Evolutionary conservation across 2,113 vertebrate species (phyloP).

Genomic region (Acrocephalus kingi): DNA sequence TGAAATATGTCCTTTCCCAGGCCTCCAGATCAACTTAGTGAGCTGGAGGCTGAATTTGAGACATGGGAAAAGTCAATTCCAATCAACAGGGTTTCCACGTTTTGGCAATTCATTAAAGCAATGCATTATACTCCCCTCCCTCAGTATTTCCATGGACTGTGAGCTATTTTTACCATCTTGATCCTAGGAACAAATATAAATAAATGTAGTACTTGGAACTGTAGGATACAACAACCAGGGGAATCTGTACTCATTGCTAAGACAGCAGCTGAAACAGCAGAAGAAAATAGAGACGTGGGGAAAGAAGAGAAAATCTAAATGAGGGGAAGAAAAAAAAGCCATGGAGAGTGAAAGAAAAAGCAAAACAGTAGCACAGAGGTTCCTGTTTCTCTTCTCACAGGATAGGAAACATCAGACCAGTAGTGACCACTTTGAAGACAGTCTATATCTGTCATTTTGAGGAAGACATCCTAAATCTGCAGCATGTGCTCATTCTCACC

Average conservation of each 20-base stretch:
- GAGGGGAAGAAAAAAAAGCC: fast-evolving
- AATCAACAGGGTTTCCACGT: slow-evolving; percentile 25
- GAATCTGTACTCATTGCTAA: neutral
- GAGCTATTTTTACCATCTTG: slow-evolving; percentile 25
- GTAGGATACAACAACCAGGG: neutral
- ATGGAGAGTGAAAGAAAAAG: neutral
- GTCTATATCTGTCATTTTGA: neutral
- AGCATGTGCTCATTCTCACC: neutral
- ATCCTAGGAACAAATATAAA: slow-evolving; percentile 44
- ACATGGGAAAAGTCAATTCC: slow-evolving; percentile 51
- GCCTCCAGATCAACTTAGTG: neutral
- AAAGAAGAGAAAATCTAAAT: neutral
- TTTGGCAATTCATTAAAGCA: slow-evolving; percentile 50
- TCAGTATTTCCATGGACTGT: slow-evolving; percentile 21
- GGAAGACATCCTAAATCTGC: neutral
- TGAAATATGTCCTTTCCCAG: slow-evolving; percentile 45
- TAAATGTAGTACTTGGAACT: slow-evolving; percentile 6
- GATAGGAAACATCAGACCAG: neutral
- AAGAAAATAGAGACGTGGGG: neutral
- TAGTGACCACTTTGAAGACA: neutral
- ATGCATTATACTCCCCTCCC: neutral
- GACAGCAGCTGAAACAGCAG: slow-evolving; percentile 35
- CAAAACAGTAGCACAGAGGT: neutral
- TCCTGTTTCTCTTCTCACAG: neutral
- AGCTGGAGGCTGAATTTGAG: neutral